These are phyloP conservation scores for Luscinia luscinia DNA, from an alignment of 2,797 vertebrate genomes.

Conservation along the genomic window DNA sequence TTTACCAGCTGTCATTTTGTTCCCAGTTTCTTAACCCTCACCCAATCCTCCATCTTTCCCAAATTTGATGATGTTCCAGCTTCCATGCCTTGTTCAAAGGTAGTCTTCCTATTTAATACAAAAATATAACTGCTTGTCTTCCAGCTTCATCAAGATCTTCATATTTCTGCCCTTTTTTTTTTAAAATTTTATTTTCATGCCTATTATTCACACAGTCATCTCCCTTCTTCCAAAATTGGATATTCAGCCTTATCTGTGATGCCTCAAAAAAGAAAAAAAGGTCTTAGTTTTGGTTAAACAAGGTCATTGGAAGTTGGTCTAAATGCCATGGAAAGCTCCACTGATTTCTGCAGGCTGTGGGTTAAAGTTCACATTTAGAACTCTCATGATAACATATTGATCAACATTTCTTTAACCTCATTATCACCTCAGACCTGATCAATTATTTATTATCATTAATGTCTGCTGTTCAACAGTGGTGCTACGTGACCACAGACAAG, in stretches of 20 bases:
- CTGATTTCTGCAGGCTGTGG: not conserved
- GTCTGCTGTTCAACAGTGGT: not conserved
- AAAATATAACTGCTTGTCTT: not conserved
- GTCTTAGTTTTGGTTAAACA: not conserved
- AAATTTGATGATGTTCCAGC: not conserved
- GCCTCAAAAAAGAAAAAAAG: not conserved
- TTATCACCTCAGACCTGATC: not conserved
- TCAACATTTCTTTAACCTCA: not conserved
- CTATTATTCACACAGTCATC: not conserved
- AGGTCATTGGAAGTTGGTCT: not conserved
- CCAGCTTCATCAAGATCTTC: not conserved
- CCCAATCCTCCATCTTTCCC: not conserved
- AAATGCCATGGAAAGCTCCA: not conserved
- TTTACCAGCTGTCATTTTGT: not conserved
- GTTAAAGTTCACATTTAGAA: not conserved
- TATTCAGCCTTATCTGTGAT: not conserved
- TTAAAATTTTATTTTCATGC: not conserved
- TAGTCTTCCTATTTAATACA: not conserved
- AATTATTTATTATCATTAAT: not conserved
- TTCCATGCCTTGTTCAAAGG: not conserved
- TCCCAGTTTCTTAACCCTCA: not conserved
- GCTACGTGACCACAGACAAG: slow-evolving; percentile 53
- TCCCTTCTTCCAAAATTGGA: not conserved
- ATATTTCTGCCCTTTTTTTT: not conserved
- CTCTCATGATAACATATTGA: not conserved